A percentile compares a stretch with the other conserved stretches of the same genome.
phyloP scores from a whole-genome alignment of 2,797 vertebrate genomes.

The Neosalanx taihuensis region DNA sequence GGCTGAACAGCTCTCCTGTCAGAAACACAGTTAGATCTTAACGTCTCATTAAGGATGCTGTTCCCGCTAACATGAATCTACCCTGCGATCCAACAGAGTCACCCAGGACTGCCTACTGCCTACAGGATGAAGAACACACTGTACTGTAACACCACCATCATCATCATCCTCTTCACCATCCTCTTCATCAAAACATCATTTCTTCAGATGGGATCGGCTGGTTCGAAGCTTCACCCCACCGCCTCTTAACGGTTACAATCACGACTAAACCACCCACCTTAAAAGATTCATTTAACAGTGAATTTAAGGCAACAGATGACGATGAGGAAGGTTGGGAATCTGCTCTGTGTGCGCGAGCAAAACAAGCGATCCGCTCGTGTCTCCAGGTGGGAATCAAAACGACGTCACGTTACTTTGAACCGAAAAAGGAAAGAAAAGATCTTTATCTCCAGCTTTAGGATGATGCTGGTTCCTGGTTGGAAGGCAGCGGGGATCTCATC shows the following conservation, averaged over 20 bases:
- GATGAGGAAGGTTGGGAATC: constrained; percentile 48
- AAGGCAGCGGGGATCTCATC: background rate
- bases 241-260: background rate
- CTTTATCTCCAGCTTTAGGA: background rate
- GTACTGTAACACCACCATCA: constrained; percentile 15
- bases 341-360: constrained; percentile 4
- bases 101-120: background rate
- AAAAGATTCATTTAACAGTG: constrained; percentile 75
- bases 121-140: background rate
- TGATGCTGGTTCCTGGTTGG: background rate
- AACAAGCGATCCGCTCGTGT: background rate
- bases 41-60: too few relatives aligned
- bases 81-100: too few relatives aligned
- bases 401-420: background rate
- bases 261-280: constrained; percentile 57
- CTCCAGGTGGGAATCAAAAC: background rate
- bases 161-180: constrained; percentile 9
- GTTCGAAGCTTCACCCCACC: background rate
- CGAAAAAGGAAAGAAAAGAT: background rate
- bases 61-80: background rate
- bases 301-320: constrained; percentile 70
- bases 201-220: background rate
- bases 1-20: too few relatives aligned
- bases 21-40: too few relatives aligned
- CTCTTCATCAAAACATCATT: constrained; percentile 9